These are phyloP conservation scores for Macrotrachela quadricornifera DNA, from an alignment of 1,140 invertebrate species.

Conservation along the genomic window DNA sequence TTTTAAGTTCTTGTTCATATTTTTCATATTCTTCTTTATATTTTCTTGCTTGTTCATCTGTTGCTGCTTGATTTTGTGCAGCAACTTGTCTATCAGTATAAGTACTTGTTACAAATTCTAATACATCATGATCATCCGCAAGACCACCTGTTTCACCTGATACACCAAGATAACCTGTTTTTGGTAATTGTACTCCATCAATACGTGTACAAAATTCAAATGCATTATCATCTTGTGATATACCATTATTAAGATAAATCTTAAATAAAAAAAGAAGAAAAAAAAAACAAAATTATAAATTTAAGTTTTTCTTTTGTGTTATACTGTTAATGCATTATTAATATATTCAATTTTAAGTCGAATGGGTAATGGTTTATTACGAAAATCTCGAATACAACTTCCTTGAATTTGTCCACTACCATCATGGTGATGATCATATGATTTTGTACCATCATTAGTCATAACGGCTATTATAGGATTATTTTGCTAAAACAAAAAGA, in stretches of 20 bases:
- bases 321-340: constrained; percentile 65
- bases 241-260: too few relatives aligned
- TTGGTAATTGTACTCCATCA: constrained; percentile 68
- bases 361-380: constrained; percentile 90
- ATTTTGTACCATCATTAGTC: constrained; percentile 72
- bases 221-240: constrained; percentile 21
- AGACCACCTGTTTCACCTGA: constrained; percentile 78
- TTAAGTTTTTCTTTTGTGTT: neutral
- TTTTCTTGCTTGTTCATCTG: constrained; percentile 17
- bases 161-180: constrained; percentile 68
- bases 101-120: constrained; percentile 69
- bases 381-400: constrained; percentile 85
- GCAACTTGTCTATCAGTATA: constrained; percentile 28
- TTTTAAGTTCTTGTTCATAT: constrained; percentile 66
- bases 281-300: too few relatives aligned
- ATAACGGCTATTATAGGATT: constrained; percentile 94
- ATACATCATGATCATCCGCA: constrained; percentile 79
- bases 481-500: constrained; percentile 44
- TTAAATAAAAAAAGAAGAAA: too few relatives aligned
- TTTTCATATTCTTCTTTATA: constrained; percentile 58
- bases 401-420: constrained; percentile 67
- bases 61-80: constrained; percentile 9
- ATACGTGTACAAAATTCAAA: constrained; percentile 77
- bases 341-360: constrained; percentile 77
- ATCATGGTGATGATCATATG: constrained; percentile 84